These are phyloP conservation scores for Acronicta leporina DNA, from an alignment of 2,888 invertebrate genomes.

Conservation along the genomic window DNA sequence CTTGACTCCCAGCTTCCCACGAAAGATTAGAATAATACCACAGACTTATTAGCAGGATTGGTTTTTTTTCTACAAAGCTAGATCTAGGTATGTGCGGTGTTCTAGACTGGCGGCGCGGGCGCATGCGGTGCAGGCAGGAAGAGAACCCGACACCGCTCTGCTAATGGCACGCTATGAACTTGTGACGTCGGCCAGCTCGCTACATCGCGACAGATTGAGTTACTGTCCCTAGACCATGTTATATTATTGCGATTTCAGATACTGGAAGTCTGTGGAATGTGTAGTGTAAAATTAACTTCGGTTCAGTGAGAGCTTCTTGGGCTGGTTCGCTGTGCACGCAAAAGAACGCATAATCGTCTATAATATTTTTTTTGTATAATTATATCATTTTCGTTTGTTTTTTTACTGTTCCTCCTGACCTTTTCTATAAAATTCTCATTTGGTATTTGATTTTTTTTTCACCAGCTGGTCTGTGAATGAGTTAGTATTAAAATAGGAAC, in stretches of 20 bases:
- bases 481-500: no score
- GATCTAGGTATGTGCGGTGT: conserved; percentile 32
- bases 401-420: no score
- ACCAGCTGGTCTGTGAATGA: no score
- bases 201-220: conserved; percentile 53
- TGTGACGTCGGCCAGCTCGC: conserved; percentile 58
- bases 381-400: no score
- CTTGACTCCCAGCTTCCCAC: conserved; percentile 10
- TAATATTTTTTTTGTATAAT: no score
- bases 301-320: neutral
- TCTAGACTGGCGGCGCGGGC: conserved; percentile 31
- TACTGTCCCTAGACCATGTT: conserved; percentile 55
- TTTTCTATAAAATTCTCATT: no score
- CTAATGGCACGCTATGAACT: conserved; percentile 71
- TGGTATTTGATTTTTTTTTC: no score
- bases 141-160: conserved; percentile 74
- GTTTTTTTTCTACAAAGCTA: conserved; percentile 21
- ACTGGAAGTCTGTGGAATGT: conserved; percentile 15
- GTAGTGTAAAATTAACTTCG: neutral
- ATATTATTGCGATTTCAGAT: conserved; percentile 48
- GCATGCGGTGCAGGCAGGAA: conserved; percentile 68
- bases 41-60: conserved; percentile 10
- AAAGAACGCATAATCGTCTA: no score
- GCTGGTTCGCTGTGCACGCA: neutral
- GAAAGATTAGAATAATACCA: conserved; percentile 16